Evolutionary conservation across 1,140 invertebrate species (phyloP), one percentile per base, ranked within the genome.

Genomic region (Lepidurus arcticus): DNA sequence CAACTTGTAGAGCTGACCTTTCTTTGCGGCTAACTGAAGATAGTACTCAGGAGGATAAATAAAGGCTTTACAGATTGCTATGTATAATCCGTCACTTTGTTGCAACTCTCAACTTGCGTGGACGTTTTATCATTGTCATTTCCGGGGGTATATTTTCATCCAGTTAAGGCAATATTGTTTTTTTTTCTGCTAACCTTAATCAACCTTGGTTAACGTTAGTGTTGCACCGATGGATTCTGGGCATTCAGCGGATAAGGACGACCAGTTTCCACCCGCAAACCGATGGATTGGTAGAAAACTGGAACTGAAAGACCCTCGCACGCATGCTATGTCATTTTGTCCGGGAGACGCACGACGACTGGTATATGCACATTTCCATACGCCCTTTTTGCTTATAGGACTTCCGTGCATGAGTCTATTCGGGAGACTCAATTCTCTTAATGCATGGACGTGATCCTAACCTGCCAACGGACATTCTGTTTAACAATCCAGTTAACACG

Each of bases 301-400:
- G 82, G 42, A 84, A 83, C 77, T n/a, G n/a, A n/a, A 44, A 78
- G 8, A 83, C 84, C n/a, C 47, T 83, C 0, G 21, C 75, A n/a
- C 44, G 80, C 8, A 81, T 79, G 81, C 74, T 83, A 5, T 47
- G 78, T 10, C 34, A 77, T 13, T 80, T 26, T n/a, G 73, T 76
- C 34, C 7, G 21, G 13, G 24, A 42, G n/a, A 42, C 42, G n/a
- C 44, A 26, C 11, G 21, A 13, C 6, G 11, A 65, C 13, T 47
- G 45, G 45, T 1, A 47, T 16, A 47, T 1, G 8, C 16, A 47
- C 45, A 47, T 26, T 47, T 16, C 45, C 16, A n/a, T 26, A 26
- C 26, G 26, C 26, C 26, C 26, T 26, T 26, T 26, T 26, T 26
- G 26, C 26, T 26, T 26, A 26, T 26, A 26, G 26, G 26, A 26